Conservation (phyloP, 2,888 invertebrate species). For the Eulithis prunata region DNA sequence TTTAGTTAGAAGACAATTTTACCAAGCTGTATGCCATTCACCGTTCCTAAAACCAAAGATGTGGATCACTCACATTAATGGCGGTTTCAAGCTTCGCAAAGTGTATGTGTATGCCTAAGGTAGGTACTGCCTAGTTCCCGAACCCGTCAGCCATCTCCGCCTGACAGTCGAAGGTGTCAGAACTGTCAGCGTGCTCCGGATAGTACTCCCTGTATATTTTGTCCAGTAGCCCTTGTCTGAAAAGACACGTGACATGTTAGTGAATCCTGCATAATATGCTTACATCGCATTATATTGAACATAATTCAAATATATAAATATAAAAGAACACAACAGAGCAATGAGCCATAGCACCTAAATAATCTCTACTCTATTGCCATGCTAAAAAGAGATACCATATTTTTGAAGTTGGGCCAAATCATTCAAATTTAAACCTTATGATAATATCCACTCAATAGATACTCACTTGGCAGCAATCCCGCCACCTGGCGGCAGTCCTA, state of each 20-base stretch:
- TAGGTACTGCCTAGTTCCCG: constrained; percentile 60
- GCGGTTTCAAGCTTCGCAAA: constrained; percentile 19
- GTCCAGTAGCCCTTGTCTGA: constrained; percentile 90
- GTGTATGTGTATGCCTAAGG: constrained; percentile 29
- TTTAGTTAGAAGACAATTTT: too few species aligned
- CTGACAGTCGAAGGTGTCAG: constrained; percentile 78
- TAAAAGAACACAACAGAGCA: too few species aligned
- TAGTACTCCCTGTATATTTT: constrained; percentile 91
- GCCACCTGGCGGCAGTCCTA: constrained; percentile 94
- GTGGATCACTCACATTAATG: constrained; percentile 10
- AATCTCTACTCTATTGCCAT: too few species aligned
- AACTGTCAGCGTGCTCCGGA: constrained; percentile 89
- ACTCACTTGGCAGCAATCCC: constrained; percentile 69
- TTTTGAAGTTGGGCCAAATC: background rate
- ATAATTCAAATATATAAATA: too few species aligned
- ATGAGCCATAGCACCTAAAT: too few species aligned
- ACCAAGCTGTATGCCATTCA: background rate
- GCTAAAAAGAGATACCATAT: too few species aligned
- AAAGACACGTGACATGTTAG: constrained; percentile 38
- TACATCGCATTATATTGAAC: background rate
- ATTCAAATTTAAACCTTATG: constrained; percentile 2
- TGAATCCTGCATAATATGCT: background rate
- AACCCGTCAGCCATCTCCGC: constrained; percentile 69
- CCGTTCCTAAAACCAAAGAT: background rate
- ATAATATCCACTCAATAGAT: constrained; percentile 10